Conservation (phyloP, 2,797 vertebrate species). For the Synaphobranchus kaupii region DNA sequence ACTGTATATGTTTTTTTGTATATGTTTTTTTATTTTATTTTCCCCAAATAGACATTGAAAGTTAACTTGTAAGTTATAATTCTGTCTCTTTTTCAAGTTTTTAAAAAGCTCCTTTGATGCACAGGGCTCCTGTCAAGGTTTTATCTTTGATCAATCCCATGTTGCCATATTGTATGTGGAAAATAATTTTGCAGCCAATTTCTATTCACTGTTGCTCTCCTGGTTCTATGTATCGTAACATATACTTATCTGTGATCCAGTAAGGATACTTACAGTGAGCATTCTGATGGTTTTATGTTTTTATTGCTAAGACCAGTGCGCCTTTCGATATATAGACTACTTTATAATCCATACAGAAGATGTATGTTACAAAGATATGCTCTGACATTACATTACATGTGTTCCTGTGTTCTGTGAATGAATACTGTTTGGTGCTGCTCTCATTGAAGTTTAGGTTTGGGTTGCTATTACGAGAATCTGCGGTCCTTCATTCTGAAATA, state of each 20-base stretch:
- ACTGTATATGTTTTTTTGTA: neutral
- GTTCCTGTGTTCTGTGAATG: constrained; percentile 6
- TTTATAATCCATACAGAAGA: constrained; percentile 9
- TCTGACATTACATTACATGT: neutral
- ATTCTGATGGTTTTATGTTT: neutral
- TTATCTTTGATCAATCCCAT: constrained; percentile 2
- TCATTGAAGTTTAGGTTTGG: constrained; percentile 8
- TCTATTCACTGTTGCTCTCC: neutral
- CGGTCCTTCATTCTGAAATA: constrained; percentile 5
- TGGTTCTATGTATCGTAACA: neutral
- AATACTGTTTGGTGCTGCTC: constrained; percentile 8
- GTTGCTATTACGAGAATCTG: neutral
- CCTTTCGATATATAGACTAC: neutral
- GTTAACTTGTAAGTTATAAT: neutral
- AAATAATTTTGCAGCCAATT: neutral
- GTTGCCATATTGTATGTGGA: neutral
- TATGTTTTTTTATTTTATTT: neutral
- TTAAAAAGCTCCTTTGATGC: neutral
- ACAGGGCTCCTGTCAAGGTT: neutral
- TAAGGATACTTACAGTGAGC: neutral
- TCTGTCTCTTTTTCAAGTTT: neutral
- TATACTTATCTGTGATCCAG: neutral
- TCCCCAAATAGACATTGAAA: neutral
- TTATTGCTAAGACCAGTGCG: constrained; percentile 1
- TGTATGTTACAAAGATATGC: neutral